These are phyloP conservation scores for Coryphaenoides rupestris DNA, from an alignment of 2,113 vertebrate species.

Conservation along the genomic window DNA sequence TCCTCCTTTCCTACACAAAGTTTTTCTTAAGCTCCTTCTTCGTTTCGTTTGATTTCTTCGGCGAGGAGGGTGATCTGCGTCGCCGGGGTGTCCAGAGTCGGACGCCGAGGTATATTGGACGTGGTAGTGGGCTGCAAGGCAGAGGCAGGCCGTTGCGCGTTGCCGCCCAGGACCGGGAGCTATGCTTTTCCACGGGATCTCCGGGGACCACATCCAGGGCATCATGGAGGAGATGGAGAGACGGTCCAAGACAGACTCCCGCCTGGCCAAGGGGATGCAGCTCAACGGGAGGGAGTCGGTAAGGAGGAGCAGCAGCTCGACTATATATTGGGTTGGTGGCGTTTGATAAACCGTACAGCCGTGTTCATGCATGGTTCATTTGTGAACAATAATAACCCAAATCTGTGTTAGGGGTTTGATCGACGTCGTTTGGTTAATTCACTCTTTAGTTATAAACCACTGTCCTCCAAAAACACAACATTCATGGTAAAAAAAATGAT, in stretches of 20 bases:
- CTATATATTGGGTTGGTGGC: too few relatives aligned
- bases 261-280: constrained; percentile 91
- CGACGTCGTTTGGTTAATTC: too few relatives aligned
- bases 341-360: too few relatives aligned
- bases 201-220: constrained; percentile 98
- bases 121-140: constrained; percentile 96
- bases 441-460: too few relatives aligned
- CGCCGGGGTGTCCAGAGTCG: constrained; percentile 60
- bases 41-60: constrained; percentile 37
- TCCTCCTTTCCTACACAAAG: constrained; percentile 35
- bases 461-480: too few relatives aligned
- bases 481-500: too few relatives aligned
- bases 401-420: too few relatives aligned
- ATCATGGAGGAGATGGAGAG: constrained; percentile 99
- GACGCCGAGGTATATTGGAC: constrained; percentile 95
- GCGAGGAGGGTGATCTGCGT: background rate
- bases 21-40: constrained; percentile 38
- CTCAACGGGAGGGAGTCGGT: constrained; percentile 98
- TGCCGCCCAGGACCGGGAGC: constrained; percentile 97
- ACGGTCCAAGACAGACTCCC: constrained; percentile 91
- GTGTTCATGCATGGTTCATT: too few relatives aligned
- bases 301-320: constrained; percentile 53
- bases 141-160: constrained; percentile 95
- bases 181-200: constrained; percentile 99
- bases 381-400: too few relatives aligned